Evolutionary conservation across 2,797 vertebrate species (phyloP), one percentile per base, ranked within the genome.

Genomic region (Ctenochaetus hawaiiensis): DNA sequence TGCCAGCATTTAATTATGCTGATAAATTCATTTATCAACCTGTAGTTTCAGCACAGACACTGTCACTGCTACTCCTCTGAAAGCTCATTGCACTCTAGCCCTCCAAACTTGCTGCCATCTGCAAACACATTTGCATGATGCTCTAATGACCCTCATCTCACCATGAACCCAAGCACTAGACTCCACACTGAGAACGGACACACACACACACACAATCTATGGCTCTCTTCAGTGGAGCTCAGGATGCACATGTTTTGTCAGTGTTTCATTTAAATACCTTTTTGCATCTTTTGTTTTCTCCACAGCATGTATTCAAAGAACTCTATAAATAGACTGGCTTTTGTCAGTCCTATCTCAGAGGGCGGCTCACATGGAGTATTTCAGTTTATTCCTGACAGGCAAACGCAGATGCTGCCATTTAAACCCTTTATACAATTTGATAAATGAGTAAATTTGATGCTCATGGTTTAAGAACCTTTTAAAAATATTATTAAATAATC

Each of bases 311-410:
- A 82, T 76, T 84, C 62, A 84, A 83, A 88, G 74, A 22, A n/a
- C 22, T n/a, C 68, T 72, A 72, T 74, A 82, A 85, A 86, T 83
- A 86, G 62, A 53, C 22, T 67, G 56, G 69, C 53, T 64, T 72
- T 22, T 57, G 45, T 44, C 71, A 47, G 51, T 61, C 45, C 60
- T 64, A 26, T 60, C 14, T 45, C 68, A 47, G 18, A 63, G 22
- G 61, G 54, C 54, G 57, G 16, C 44, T 56, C 64, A 20, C 39
- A 62, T 6, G 0, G 9, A 53, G 30, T 44, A 64, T 34, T 72
- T 72, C 72, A 77, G 69, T 45, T 11, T 45, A 53, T 75, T 73
- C 62, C 22, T 14, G 58, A 74, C 72, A 37, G 47, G 65, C 41
- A 67, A 60, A 67, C 57, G 23, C 59, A 59, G 23, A 69, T 39